Evolutionary conservation across 2,888 invertebrate genomes (phyloP), one percentile per base, ranked within the genome.

Genomic region (Parapristionchus giblindavisi): DNA sequence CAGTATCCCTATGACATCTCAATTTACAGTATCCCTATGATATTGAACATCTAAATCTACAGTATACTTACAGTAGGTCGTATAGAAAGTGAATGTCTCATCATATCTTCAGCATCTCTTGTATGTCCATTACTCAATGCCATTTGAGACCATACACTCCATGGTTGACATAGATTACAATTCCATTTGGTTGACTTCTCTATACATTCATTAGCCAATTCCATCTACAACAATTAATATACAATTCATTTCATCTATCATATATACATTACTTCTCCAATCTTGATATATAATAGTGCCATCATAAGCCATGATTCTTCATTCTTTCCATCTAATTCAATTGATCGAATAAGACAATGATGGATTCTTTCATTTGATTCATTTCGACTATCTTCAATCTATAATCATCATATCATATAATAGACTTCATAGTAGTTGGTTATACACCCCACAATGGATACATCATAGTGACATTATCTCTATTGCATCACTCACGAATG

Each of bases 161-260:
- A 71, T 56, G 27, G 58, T 29, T 71, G 40, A 8, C 29, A 21
- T 11, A 11, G 38, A 17, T 29, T 14, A 6, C 58, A 58, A 40
- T 71, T 56, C 71, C 71, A 71, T n/a, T 71, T 71, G 17, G 71
- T 71, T 4, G 56, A 21, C 17, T 58, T 71, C 71, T 71, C 71
- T 5, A 71, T 38, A 29, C 71, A 56, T 27, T 56, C 40, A 43
- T 17, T 11, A 2, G 71, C 56, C 1, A 24, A 1, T 32, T 2
- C 29, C 36, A 58, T 40, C 71, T 71, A 27, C 17, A 52, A 24
- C 11, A 11, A 51, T 24, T 17, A 34, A n/a, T 52, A n/a, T n/a
- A 1, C 40, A 14, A 24, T 6, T 24, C 6, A n/a, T 4, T 51
- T 24, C 6, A 51, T 32, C 43, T 63, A 27, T 17, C 2, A 48